A percentile compares a stretch with the other conserved stretches of the same genome.
Evolutionary conservation across 1,140 invertebrate genomes (phyloP).

Genomic region (Trichonephila clavata): DNA sequence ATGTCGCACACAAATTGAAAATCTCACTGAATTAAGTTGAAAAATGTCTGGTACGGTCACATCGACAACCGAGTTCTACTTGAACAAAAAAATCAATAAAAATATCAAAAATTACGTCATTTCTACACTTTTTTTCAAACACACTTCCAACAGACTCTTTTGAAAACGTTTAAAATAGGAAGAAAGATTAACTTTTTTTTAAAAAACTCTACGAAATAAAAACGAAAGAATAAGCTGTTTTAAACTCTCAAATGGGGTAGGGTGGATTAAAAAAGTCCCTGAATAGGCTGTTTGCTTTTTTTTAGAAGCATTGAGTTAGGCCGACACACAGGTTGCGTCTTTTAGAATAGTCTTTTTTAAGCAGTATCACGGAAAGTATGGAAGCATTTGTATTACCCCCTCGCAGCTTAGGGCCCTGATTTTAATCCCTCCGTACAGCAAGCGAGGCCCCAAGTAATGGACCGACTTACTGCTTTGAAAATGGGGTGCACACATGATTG

Average conservation of each 20-base stretch:
- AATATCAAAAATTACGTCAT: not conserved
- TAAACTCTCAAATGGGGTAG: constrained; percentile 52
- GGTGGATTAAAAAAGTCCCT: constrained; percentile 64
- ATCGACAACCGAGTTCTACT: too few relatives aligned
- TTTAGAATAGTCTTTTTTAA: constrained; percentile 9
- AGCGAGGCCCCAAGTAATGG: constrained; percentile 29
- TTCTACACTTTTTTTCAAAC: constrained; percentile 28
- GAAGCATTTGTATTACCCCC: constrained; percentile 5
- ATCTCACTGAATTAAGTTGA: too few relatives aligned
- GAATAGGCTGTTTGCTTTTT: constrained; percentile 68
- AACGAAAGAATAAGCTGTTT: constrained; percentile 35
- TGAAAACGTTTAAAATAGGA: constrained; percentile 38
- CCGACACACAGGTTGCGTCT: constrained; percentile 24
- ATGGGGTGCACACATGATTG: not conserved
- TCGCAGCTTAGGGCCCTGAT: not conserved
- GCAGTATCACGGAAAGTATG: constrained; percentile 3
- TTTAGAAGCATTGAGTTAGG: constrained; percentile 45
- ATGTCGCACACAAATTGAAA: too few relatives aligned
- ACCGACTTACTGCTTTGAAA: constrained; percentile 37
- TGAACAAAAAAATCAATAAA: too few relatives aligned
- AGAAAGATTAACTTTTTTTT: constrained; percentile 8
- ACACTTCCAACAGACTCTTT: not conserved
- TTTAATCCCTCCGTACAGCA: constrained; percentile 54
- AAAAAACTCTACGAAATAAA: not conserved
- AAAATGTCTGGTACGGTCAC: too few relatives aligned